Evolutionary conservation across 2,797 vertebrate species (phyloP), one percentile per base, ranked within the genome.

Genomic region (Chlorospingus flavigularis): DNA sequence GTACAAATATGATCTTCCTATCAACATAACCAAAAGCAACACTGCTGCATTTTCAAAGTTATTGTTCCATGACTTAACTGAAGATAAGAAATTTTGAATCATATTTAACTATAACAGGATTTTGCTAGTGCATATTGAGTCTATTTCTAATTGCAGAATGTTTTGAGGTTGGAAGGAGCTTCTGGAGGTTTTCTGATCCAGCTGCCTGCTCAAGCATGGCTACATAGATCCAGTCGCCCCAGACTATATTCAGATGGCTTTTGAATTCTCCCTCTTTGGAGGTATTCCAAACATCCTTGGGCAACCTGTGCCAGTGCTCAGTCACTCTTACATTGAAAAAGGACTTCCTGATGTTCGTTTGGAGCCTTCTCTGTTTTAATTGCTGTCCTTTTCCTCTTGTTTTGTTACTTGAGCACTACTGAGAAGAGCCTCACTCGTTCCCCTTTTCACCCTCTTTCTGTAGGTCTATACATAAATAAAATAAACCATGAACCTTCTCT

Each of bases 171-270:
- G 62, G 18, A 70, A 62, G 19, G 35, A 33, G 24, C 50, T 10
- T 55, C 54, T 90, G 63, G 26, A 85, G 9, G 17, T 70, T 12
- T 13, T 53, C 33, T 73, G 14, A 21, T 65, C 28, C 26, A 71
- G 1, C 4, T 8, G 2, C 5, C 24, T 61, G 12, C 19, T 47
- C 31, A 25, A 40, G 18, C 24, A 51, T 13, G 5, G 12, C 13
- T 40, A 8, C 1, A 1, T 11, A 25, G 20, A 51, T 25, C 24
- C 9, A 9, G 13, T 53, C 77, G 7, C 11, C 24, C 16, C 3
- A 8, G 12, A 19, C 1, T 1, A 1, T 16, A 8, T 70, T 30
- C 20, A 54, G 35, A 20, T 15, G 3, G 3, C 3, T 77, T 66
- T 74, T 62, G 42, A 80, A 8, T 47, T 70, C 42, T 73, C 10